A percentile compares a stretch with the other conserved stretches of the same genome.
phyloP scores from a whole-genome alignment of 2,888 invertebrate genomes.

The Andrena haemorrhoa region DNA sequence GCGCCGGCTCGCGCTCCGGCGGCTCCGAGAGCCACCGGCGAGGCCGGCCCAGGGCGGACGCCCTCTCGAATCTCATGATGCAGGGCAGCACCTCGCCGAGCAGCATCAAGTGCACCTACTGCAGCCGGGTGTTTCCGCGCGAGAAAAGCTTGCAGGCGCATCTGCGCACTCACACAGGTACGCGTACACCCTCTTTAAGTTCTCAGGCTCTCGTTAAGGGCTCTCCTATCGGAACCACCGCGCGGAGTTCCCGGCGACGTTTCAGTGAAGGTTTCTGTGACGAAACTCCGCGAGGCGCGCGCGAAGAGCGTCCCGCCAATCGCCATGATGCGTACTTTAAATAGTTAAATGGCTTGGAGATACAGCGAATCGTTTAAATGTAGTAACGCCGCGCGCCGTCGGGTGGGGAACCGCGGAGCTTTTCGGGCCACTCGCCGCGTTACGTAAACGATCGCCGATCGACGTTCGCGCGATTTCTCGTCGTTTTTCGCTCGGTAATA shows the following conservation, averaged over 20 bases:
- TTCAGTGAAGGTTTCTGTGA: slow-evolving; percentile 44
- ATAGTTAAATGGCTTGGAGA: slow-evolving; percentile 70
- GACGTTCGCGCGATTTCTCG: too few species aligned
- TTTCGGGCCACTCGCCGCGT: neutral
- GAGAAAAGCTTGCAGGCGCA: slow-evolving; percentile 91
- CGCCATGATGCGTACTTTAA: slow-evolving; percentile 82
- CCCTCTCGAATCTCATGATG: slow-evolving; percentile 88
- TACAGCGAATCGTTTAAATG: slow-evolving; percentile 2
- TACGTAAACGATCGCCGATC: too few species aligned
- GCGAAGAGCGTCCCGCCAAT: slow-evolving; percentile 78
- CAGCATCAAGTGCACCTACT: slow-evolving; percentile 90
- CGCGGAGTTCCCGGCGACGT: neutral
- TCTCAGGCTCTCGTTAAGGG: neutral
- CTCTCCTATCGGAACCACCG: accelerated
- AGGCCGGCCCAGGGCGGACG: slow-evolving; percentile 90
- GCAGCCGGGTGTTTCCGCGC: slow-evolving; percentile 90
- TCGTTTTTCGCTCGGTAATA: too few species aligned
- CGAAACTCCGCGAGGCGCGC: slow-evolving; percentile 2
- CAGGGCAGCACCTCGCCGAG: slow-evolving; percentile 90
- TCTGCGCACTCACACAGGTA: slow-evolving; percentile 88
- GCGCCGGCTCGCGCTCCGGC: slow-evolving; percentile 67
- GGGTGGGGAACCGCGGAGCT: neutral
- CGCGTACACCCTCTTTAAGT: neutral
- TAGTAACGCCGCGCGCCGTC: neutral
- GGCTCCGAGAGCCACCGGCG: slow-evolving; percentile 85